phyloP scores from a whole-genome alignment of 2,113 vertebrate species.

The Lepisosteus oculatus region DNA sequence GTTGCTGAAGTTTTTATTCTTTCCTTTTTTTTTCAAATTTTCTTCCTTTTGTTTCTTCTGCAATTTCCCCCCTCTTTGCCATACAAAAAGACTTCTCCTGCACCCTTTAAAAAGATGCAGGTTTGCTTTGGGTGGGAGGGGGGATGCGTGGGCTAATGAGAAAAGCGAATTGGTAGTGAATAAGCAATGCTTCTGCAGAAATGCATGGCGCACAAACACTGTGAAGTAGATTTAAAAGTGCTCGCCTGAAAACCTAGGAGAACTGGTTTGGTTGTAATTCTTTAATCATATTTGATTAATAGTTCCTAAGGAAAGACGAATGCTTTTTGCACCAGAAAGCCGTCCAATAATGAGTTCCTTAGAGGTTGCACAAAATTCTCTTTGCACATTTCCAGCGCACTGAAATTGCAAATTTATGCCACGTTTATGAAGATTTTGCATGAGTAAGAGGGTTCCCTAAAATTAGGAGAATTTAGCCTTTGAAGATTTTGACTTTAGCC shows the following conservation, averaged over 20 bases:
- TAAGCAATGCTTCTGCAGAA: conserved; percentile 21
- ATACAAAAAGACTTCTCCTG: conserved; percentile 25
- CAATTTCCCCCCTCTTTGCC: conserved; percentile 27
- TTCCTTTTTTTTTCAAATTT: conserved; percentile 55
- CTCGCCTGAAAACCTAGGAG: conserved; percentile 7
- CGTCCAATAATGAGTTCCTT: conserved; percentile 67
- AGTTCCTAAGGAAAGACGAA: conserved; percentile 39
- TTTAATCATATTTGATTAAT: conserved; percentile 65
- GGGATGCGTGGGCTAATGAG: conserved; percentile 25
- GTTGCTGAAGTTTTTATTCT: conserved; percentile 58
- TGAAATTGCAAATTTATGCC: conserved; percentile 39
- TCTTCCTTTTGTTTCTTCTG: conserved; percentile 48
- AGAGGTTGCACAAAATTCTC: conserved; percentile 52
- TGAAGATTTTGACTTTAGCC: conserved; percentile 55
- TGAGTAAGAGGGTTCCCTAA: conserved; percentile 43
- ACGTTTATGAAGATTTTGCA: conserved; percentile 45
- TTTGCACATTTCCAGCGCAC: conserved; percentile 41
- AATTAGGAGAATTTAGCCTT: conserved; percentile 64
- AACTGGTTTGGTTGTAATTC: conserved; percentile 41
- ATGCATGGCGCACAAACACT: not conserved
- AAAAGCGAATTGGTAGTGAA: conserved; percentile 26
- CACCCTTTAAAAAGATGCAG: conserved; percentile 35
- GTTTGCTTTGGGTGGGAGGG: conserved; percentile 48
- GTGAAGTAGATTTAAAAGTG: conserved; percentile 6
- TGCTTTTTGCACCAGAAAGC: conserved; percentile 58